Base-by-base conservation (phyloP, 2,113 vertebrate species). In the Burhinus oedicnemus region DNA sequence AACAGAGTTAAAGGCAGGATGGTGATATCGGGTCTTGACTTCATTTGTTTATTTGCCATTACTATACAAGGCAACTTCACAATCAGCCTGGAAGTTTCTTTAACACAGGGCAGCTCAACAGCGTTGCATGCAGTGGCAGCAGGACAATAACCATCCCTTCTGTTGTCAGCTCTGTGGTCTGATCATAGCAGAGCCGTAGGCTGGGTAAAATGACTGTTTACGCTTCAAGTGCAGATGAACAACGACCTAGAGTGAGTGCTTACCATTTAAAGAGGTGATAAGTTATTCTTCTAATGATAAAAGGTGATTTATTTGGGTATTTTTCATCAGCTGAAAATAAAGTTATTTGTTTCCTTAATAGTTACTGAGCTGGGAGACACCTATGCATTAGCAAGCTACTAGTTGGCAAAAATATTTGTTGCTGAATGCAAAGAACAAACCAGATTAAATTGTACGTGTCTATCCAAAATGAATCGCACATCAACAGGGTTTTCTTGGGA, bases 351-450 rank as follows among this genome's bases (percentile, higher is more conserved):
- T 94, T 89, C 65, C 32, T 52, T 49, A 44, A 82, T 45, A 69
- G 61, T 51, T 76, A 51, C 27, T 36, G 32, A 30, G 49, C 32
- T 65, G 55, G 25, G 45, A 97, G 45, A 54, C 26, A 93, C 79
- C 38, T 90, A 40, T 57, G 40, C 66, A 60, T 94, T 82, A 96
- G 6, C 25, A 71, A 49, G 36, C 12, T 62, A 17, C 32, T 32
- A 18, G 7, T 15, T 52, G 32, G n/a, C 71, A 87, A 42, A 95
- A 77, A 54, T 85, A 64, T 62, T 94, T 70, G 42, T 60, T 26
- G 25, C 32, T 71, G 72, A 91, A 93, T 83, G 38, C 58, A 91
- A 93, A 93, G 23, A 87, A 60, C 8, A 91, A 82, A 87, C 30
- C 61, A 34, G 54, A 68, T 65, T 88, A 87, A 93, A 58, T 51